Evolutionary conservation across 2,888 invertebrate species (phyloP).

Genomic region (Tupiocoris notatus): DNA sequence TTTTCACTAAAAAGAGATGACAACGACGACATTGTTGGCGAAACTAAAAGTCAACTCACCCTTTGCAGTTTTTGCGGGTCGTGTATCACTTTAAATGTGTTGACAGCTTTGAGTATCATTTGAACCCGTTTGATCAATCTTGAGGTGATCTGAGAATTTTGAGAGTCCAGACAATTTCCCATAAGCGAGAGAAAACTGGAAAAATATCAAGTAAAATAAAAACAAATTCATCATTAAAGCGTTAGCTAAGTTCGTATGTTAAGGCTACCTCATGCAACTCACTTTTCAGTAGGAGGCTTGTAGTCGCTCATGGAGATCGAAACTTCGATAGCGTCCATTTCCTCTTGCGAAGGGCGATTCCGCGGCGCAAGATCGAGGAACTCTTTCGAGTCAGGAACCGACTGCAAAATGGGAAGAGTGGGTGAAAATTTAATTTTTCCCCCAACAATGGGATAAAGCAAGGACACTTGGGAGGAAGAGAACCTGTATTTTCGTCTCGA

Average conservation of each 20-base stretch:
- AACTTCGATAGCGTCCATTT: conserved; percentile 53
- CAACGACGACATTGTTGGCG: no score
- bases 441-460: not conserved
- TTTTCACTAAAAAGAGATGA: no score
- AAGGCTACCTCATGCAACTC: no score
- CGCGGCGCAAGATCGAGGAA: no score
- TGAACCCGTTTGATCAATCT: conserved; percentile 61
- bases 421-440: not conserved
- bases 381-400: not conserved
- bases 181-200: no score
- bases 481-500: conserved; percentile 8
- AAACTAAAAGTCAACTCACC: conserved; percentile 51
- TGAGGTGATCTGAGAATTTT: conserved; percentile 54
- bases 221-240: no score
- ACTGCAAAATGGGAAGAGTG: not conserved
- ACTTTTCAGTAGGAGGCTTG: conserved; percentile 6
- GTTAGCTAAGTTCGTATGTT: no score
- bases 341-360: conserved; percentile 43
- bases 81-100: conserved; percentile 62
- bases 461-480: not conserved
- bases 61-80: conserved; percentile 58
- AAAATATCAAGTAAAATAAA: no score
- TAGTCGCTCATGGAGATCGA: conserved; percentile 20
- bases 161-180: no score
- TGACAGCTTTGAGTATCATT: conserved; percentile 62